Evolutionary conservation across 2,113 vertebrate species (phyloP).

Genomic region (Mugil cephalus): DNA sequence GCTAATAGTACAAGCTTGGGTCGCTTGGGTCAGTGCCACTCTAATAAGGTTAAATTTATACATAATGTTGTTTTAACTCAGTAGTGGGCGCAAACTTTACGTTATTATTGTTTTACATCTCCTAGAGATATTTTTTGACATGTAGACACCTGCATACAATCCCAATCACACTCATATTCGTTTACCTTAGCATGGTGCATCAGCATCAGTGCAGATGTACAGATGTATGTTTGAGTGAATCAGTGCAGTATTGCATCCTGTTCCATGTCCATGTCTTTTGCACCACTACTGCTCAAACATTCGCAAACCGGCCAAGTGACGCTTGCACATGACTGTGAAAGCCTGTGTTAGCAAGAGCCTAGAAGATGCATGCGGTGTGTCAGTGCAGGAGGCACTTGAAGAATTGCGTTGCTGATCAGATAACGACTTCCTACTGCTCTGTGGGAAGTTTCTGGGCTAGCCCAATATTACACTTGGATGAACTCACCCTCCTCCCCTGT

Average conservation of each 20-base stretch:
- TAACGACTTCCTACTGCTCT: conserved; percentile 72
- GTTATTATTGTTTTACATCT: conserved; percentile 2
- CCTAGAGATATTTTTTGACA: conserved; percentile 5
- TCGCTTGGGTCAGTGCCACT: background rate
- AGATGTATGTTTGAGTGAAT: conserved; percentile 47
- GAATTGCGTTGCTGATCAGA: conserved; percentile 80
- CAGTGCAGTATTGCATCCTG: conserved; percentile 16
- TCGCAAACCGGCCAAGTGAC: conserved; percentile 63
- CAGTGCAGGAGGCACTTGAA: conserved; percentile 73
- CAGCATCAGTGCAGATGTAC: conserved; percentile 22
- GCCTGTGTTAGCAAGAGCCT: conserved; percentile 38
- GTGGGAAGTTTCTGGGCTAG: conserved; percentile 76
- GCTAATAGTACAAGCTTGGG: background rate
- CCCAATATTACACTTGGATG: conserved; percentile 76
- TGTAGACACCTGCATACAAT: background rate
- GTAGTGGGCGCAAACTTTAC: background rate
- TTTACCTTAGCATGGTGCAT: conserved; percentile 5
- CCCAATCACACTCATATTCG: background rate
- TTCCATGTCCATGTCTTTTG: conserved; percentile 41
- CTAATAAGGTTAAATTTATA: background rate
- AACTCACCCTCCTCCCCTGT: conserved; percentile 43
- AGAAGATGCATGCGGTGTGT: conserved; percentile 74
- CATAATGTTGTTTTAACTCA: background rate
- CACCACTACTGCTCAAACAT: conserved; percentile 46
- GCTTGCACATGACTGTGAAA: conserved; percentile 49